Evolutionary conservation across 2,888 invertebrate genomes (phyloP).

Genomic region (Andrena flavipes): DNA sequence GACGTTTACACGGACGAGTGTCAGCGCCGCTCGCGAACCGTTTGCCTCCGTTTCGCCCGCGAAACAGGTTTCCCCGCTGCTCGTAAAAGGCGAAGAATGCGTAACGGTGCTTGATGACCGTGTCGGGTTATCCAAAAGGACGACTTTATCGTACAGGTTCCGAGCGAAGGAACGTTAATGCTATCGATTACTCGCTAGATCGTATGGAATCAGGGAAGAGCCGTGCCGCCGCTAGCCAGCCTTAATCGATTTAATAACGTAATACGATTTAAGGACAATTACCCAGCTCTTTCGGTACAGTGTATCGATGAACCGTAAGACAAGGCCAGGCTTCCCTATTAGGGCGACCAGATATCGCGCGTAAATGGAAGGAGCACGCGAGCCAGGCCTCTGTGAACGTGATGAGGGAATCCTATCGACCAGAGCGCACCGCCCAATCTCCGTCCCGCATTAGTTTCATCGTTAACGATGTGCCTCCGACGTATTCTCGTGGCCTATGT

Average conservation of each 20-base stretch:
- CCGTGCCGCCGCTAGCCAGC: neutral
- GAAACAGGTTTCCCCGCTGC: constrained; percentile 4
- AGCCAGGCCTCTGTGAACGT: constrained; percentile 7
- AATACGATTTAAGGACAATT: constrained; percentile 35
- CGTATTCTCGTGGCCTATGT: constrained; percentile 49
- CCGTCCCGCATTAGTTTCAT: constrained; percentile 73
- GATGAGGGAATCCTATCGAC: constrained; percentile 59
- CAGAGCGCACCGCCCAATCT: constrained; percentile 51
- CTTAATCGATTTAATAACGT: constrained; percentile 47
- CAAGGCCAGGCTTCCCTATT: constrained; percentile 28
- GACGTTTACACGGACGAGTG: neutral
- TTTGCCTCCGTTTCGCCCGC: neutral
- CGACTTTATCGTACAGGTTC: neutral
- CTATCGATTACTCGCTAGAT: constrained; percentile 9
- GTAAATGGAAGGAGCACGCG: constrained; percentile 28
- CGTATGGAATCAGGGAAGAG: neutral
- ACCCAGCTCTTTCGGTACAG: constrained; percentile 24
- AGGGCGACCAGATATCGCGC: constrained; percentile 32
- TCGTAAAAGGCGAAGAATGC: neutral
- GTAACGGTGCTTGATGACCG: constrained; percentile 11
- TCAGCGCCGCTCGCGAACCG: neutral
- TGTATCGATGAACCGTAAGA: constrained; percentile 47
- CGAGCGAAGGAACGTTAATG: neutral
- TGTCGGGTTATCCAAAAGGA: constrained; percentile 1
- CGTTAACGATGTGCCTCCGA: constrained; percentile 65